Evolutionary conservation across 2,888 invertebrate species (phyloP).

Genomic region (Sinohyriopsis cumingii): DNA sequence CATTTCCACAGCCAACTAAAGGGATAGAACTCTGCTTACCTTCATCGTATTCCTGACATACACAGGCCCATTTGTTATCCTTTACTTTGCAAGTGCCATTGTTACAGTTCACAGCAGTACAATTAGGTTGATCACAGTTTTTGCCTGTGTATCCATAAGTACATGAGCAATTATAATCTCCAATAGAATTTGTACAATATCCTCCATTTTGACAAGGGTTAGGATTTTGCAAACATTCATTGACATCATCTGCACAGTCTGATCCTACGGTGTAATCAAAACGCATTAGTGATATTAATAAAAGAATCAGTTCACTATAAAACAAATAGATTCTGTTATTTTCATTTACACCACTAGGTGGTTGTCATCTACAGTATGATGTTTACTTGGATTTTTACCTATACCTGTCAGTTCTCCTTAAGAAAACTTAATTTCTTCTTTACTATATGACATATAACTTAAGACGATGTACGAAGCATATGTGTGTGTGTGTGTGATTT

Average conservation of each 20-base stretch:
- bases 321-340: neutral
- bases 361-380: too few species aligned
- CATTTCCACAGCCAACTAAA: neutral
- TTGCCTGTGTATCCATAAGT: slow-evolving; percentile 51
- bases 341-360: too few species aligned
- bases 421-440: too few species aligned
- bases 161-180: slow-evolving; percentile 58
- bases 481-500: too few species aligned
- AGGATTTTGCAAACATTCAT: slow-evolving; percentile 30
- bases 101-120: slow-evolving; percentile 45
- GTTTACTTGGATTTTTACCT: too few species aligned
- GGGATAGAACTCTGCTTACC: slow-evolving; percentile 31
- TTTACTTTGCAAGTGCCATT: slow-evolving; percentile 35
- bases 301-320: neutral
- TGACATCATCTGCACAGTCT: slow-evolving; percentile 38
- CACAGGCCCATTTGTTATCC: slow-evolving; percentile 31
- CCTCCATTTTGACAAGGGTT: slow-evolving; percentile 75
- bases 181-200: slow-evolving; percentile 72
- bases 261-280: slow-evolving; percentile 29
- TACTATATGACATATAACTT: too few species aligned
- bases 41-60: slow-evolving; percentile 44
- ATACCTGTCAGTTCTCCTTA: too few species aligned
- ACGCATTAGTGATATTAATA: slow-evolving; percentile 3
- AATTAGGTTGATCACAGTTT: slow-evolving; percentile 50
- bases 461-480: too few species aligned